Evolutionary conservation across 2,113 vertebrate genomes (phyloP).

Genomic region (Galemys pyrenaicus): DNA sequence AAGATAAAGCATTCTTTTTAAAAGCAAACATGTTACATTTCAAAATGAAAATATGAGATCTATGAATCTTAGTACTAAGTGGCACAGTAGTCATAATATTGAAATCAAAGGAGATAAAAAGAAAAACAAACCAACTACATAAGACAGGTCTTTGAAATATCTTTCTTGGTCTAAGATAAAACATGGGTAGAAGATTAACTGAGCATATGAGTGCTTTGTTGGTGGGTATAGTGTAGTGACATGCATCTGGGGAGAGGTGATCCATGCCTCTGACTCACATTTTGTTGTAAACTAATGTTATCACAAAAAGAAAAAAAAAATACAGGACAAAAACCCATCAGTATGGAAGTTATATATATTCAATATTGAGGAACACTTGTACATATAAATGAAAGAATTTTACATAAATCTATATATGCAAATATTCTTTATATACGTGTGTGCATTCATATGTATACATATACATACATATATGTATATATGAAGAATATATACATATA

Average conservation of each 20-base stretch:
- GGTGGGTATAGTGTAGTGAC: too few relatives aligned
- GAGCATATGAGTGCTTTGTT: background rate
- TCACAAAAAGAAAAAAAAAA: too few relatives aligned
- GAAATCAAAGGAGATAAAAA: background rate
- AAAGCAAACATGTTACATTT: background rate
- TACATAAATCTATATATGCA: background rate
- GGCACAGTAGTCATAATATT: background rate
- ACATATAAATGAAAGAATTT: too few relatives aligned
- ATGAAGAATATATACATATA: too few relatives aligned
- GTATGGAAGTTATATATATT: background rate
- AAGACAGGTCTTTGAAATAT: background rate
- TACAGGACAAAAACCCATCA: background rate
- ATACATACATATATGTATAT: too few relatives aligned
- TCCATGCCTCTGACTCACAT: too few relatives aligned
- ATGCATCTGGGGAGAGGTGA: too few relatives aligned
- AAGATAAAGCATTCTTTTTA: background rate
- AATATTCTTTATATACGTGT: background rate
- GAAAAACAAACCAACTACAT: background rate
- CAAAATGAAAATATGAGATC: background rate
- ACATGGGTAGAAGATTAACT: background rate
- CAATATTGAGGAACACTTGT: background rate
- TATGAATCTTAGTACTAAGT: background rate
- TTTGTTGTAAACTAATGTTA: too few relatives aligned
- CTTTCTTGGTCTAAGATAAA: background rate
- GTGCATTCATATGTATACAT: too few relatives aligned